Conservation (phyloP, 2,113 vertebrate genomes). For the Alosa alosa region DNA sequence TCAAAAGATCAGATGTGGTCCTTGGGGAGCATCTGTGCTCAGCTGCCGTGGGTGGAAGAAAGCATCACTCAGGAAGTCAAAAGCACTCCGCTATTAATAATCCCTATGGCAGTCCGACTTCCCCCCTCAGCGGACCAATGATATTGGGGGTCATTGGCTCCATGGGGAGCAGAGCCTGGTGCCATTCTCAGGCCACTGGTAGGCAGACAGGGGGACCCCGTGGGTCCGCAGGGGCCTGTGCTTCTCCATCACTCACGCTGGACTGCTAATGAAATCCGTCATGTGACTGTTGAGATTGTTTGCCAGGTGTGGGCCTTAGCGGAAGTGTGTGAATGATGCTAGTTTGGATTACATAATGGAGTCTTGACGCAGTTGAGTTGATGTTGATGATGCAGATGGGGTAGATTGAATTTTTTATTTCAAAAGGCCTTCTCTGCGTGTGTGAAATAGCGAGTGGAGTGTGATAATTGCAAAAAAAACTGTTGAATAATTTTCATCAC, state of each 20-base stretch:
- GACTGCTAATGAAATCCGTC: constrained; percentile 43
- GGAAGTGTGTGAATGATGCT: neutral
- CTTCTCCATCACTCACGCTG: constrained; percentile 27
- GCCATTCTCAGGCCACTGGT: constrained; percentile 26
- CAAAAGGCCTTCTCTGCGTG: no score
- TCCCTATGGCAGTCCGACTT: constrained; percentile 14
- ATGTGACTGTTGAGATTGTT: constrained; percentile 4
- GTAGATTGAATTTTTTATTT: neutral
- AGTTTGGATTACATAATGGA: neutral
- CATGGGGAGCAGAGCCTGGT: constrained; percentile 12
- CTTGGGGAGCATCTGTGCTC: neutral
- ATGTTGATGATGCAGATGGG: neutral
- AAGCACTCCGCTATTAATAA: constrained; percentile 32
- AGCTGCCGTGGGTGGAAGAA: neutral
- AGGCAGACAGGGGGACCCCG: neutral
- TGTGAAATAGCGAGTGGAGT: no score
- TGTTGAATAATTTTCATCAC: no score
- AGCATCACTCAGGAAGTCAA: constrained; percentile 13
- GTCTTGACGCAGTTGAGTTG: neutral
- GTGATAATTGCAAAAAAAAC: no score
- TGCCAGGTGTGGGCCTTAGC: neutral
- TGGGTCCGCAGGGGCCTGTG: neutral
- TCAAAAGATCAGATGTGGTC: neutral
- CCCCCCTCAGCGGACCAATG: constrained; percentile 22
- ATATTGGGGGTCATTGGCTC: constrained; percentile 15